A percentile compares a stretch with the other conserved stretches of the same genome.
These are phyloP conservation scores for Hypotaenidia okinawae DNA, from an alignment of 2,797 vertebrate species.

Conservation along the genomic window DNA sequence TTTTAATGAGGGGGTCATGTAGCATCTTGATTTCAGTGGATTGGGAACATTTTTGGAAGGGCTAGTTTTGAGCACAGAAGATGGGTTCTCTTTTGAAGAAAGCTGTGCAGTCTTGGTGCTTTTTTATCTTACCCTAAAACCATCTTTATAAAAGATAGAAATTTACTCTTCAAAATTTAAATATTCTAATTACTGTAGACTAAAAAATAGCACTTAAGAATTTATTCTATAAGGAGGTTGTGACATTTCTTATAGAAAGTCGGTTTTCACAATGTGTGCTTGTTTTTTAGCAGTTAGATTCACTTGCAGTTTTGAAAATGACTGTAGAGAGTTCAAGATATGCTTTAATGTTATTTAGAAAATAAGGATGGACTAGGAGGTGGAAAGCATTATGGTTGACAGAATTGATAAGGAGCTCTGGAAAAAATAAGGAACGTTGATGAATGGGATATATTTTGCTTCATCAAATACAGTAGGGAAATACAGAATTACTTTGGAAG, in stretches of 20 bases:
- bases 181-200: background rate
- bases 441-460: background rate
- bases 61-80: background rate
- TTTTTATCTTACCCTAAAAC: background rate
- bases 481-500: background rate
- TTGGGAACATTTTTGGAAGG: background rate
- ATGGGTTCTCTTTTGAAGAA: background rate
- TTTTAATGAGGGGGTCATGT: background rate
- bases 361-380: background rate
- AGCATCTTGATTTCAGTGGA: background rate
- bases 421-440: background rate
- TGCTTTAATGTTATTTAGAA: background rate
- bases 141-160: background rate
- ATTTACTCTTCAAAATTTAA: background rate
- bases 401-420: background rate
- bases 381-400: background rate
- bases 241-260: background rate
- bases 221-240: background rate
- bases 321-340: background rate
- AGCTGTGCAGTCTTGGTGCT: background rate
- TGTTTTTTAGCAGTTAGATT: background rate
- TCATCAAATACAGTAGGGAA: background rate
- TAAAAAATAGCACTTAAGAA: background rate
- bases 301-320: background rate
- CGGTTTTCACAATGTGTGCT: background rate